Percentiles rank a stretch among this genome's conserved stretches.
These are phyloP conservation scores for Urocitellus parryii DNA, from an alignment of 2,113 vertebrate species.

Conservation along the genomic window DNA sequence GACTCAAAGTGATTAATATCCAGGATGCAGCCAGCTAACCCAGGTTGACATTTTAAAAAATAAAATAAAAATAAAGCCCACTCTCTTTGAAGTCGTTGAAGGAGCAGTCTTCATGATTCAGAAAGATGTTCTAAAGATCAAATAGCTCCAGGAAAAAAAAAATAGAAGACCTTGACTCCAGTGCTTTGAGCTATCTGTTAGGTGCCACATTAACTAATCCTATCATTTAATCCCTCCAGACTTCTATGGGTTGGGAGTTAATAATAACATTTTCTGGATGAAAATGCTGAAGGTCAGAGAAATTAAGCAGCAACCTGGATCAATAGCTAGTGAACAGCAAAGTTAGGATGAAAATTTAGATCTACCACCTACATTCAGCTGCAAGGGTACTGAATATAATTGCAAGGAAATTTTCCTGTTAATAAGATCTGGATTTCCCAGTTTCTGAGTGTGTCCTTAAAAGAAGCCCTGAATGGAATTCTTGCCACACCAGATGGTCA, in stretches of 20 bases:
- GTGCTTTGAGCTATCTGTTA: neutral
- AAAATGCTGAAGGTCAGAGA: constrained; percentile 38
- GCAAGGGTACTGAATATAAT: too few species aligned
- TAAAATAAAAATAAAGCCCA: constrained; percentile 30
- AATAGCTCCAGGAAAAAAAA: neutral
- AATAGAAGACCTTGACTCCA: neutral
- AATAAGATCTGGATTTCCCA: neutral
- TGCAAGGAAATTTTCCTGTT: neutral
- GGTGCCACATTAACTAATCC: neutral
- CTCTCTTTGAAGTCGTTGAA: constrained; percentile 36
- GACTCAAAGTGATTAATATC: neutral
- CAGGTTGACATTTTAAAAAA: neutral
- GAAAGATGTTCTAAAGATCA: neutral
- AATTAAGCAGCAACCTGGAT: neutral
- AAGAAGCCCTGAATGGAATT: neutral
- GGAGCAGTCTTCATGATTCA: neutral
- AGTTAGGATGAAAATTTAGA: neutral
- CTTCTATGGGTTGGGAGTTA: neutral
- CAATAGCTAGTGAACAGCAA: neutral
- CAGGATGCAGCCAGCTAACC: neutral
- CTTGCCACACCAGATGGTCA: neutral
- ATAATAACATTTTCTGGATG: neutral
- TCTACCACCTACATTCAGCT: neutral
- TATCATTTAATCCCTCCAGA: constrained; percentile 11
- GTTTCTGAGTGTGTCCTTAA: neutral